Evolutionary conservation across 2,113 vertebrate species (phyloP), one percentile per base, ranked within the genome.

Genomic region (Malurus cyaneus): DNA sequence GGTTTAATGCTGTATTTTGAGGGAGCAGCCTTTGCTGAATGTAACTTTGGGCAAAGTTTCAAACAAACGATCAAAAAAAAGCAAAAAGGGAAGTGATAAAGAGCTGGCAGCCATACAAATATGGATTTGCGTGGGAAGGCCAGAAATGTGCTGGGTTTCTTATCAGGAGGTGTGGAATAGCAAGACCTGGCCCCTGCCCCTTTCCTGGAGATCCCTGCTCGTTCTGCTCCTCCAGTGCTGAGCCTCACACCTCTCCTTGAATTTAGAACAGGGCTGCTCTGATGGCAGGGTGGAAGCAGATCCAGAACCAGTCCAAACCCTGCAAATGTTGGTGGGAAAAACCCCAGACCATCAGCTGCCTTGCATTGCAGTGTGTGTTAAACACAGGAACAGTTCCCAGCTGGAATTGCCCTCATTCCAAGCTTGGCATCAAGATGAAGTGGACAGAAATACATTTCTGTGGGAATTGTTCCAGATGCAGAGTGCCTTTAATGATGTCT

Each of bases 91-190:
- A 73, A 72, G 31, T 0, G 50, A 86, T 88, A 61, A 73, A 86
- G 82, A 54, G 11, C 18, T 95, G 88, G 80, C 86, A 77, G 52
- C 41, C 42, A 1, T 3, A 28, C 79, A 82, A 7, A 36, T 77
- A 64, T 67, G 72, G 88, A 88, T 92, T 81, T 59, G 52, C 41
- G 88, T 95, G 86, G 86, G 86, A 92, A 91, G 86, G 86, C 64
- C 29, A 67, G 44, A 86, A 88, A 52, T 46, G 65, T 44, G 25
- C 71, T 86, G 49, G 49, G 36, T 49, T 10, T 90, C 34, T 86
- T 80, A 57, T 31, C 0, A 0, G 28, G 26, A 90, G 26, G 23
- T 0, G 0, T 2, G 5, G 32, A 73, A 64, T 47, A 83, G 47
- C 49, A 79, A 53, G 15, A n/a, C 36, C 44, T 92, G 76, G 12